A percentile compares a stretch with the other conserved stretches of the same genome.
Evolutionary conservation across 2,113 vertebrate genomes (phyloP).

Genomic region (Martes martes): DNA sequence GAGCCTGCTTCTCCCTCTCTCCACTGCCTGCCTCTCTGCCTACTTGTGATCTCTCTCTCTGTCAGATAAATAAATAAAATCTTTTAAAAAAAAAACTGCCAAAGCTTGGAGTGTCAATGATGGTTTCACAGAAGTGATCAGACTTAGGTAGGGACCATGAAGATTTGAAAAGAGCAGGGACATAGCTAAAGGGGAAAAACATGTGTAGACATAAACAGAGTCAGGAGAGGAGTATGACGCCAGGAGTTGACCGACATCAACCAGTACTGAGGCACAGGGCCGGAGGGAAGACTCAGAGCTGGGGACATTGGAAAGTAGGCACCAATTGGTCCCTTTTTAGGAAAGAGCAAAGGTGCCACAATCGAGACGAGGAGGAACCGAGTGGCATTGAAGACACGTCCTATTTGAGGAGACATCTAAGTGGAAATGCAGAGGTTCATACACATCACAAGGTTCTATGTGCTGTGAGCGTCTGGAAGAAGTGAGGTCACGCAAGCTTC

Average conservation of each 20-base stretch:
- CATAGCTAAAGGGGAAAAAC: background rate
- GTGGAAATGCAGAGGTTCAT: background rate
- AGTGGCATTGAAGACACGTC: background rate
- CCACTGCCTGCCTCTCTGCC: too few species aligned
- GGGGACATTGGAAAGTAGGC: background rate
- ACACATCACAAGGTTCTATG: background rate
- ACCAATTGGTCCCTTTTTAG: background rate
- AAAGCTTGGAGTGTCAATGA: background rate
- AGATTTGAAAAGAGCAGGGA: background rate
- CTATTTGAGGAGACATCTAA: background rate
- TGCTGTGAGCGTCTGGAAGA: background rate
- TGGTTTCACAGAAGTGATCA: background rate
- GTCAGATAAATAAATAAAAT: too few species aligned
- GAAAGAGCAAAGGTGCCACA: background rate
- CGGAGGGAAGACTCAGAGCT: background rate
- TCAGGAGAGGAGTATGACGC: background rate
- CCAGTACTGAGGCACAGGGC: background rate
- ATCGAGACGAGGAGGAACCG: accelerated
- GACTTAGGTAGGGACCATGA: too few species aligned
- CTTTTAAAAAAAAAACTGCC: background rate
- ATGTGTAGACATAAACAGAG: background rate
- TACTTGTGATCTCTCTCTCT: too few species aligned
- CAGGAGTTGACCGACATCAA: background rate
- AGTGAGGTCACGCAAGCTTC: background rate
- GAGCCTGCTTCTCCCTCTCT: too few species aligned